Evolutionary conservation across 2,113 vertebrate species (phyloP), one percentile per base, ranked within the genome.

Genomic region (Paedocypris sp.): DNA sequence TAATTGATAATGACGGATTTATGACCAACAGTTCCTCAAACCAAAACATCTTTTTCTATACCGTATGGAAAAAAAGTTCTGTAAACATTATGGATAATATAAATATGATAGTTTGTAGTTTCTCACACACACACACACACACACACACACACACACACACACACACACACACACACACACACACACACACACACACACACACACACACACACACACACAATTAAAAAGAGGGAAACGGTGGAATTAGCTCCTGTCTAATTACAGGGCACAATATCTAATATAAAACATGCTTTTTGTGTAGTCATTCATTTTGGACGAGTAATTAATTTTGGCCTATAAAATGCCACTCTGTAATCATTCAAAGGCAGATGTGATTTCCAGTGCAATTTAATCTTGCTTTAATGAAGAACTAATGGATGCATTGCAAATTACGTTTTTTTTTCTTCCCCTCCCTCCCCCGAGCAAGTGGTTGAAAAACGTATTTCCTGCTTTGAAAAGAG

Each of bases 401-500:
- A 98, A 98, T 98, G 95, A 98, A 98, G 91, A 97, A 98, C 95
- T 98, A 98, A 97, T 98, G 95, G 95, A 95, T 91, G 90, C 92
- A 92, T 95, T 86, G 90, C 94, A 98, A 98, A 98, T 98, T 97
- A 97, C 91, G 91, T 91, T 89, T 85, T 85, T 86, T 82, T 80
- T 85, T 83, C 82, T 83, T 83, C n/a, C n/a, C n/a, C n/a, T n/a
- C n/a, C n/a, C n/a, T n/a, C n/a, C n/a, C 32, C 85, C 86, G 81
- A 84, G 86, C 82, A 56, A 23, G 36, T 54, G 86, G 86, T 86
- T 88, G 88, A 74, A 82, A 86, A 96, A 83, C 97, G 90, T 96
- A 97, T 98, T 97, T 95, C 93, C 93, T 94, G 94, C 94, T 96
- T 97, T 97, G 91, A 96, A 98, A 97, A 97, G 94, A 97, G 97